Evolutionary conservation across 2,888 invertebrate species (phyloP).

Genomic region (Andrena marginata): DNA sequence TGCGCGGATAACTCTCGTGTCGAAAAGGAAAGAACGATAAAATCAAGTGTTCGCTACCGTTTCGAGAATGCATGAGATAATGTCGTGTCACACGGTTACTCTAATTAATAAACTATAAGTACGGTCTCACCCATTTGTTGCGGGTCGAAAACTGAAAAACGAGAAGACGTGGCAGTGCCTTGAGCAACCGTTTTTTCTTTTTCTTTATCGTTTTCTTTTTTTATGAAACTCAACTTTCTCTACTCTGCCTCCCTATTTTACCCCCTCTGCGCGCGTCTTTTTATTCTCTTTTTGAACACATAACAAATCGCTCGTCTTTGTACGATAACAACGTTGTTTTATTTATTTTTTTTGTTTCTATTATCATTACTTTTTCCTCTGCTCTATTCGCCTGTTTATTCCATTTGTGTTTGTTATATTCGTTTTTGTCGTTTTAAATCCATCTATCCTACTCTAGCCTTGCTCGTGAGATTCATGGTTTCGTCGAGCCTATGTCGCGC

Average conservation of each 20-base stretch:
- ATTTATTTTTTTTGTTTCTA: conserved; percentile 50
- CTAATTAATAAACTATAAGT: conserved; percentile 75
- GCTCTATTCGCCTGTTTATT: conserved; percentile 68
- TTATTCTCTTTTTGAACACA: conserved; percentile 80
- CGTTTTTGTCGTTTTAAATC: conserved; percentile 52
- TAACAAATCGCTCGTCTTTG: conserved; percentile 84
- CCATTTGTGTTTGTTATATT: conserved; percentile 56
- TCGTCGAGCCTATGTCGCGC: conserved; percentile 80
- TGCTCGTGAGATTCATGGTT: conserved; percentile 83
- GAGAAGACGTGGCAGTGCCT: conserved; percentile 83
- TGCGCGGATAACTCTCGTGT: conserved; percentile 61
- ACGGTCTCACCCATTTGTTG: conserved; percentile 64
- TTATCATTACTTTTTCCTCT: conserved; percentile 65
- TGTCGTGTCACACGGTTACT: conserved; percentile 64
- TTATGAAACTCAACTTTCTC: conserved; percentile 76
- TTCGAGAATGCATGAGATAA: conserved; percentile 60
- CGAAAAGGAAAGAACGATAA: conserved; percentile 44
- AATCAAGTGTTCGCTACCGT: conserved; percentile 54
- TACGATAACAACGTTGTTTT: conserved; percentile 81
- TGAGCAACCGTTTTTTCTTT: conserved; percentile 80
- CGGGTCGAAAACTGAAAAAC: conserved; percentile 74
- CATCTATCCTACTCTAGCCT: conserved; percentile 83
- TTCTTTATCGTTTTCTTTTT: conserved; percentile 17
- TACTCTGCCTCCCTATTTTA: conserved; percentile 74
- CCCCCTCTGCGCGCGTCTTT: conserved; percentile 64